phyloP scores from a whole-genome alignment of 2,797 vertebrate species.

The Tamandua tetradactyla region DNA sequence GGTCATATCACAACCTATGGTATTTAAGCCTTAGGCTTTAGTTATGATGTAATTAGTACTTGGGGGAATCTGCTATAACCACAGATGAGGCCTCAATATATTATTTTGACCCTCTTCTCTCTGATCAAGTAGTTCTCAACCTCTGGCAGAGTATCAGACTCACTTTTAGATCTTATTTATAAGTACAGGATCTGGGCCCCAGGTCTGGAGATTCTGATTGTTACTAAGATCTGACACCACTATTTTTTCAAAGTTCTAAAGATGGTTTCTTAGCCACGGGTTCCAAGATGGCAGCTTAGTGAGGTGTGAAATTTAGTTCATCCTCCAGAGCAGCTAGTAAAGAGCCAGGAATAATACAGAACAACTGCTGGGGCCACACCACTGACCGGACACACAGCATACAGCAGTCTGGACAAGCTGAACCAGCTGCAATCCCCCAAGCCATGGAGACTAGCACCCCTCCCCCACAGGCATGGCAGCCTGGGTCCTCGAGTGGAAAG shows the following conservation, averaged over 20 bases:
- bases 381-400: too few relatives aligned
- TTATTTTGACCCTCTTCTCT: background rate
- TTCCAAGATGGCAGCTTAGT: too few relatives aligned
- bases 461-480: too few relatives aligned
- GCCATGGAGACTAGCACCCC: too few relatives aligned
- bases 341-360: too few relatives aligned
- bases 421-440: too few relatives aligned
- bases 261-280: background rate
- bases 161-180: background rate
- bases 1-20: background rate
- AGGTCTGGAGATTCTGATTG: background rate
- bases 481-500: too few relatives aligned
- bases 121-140: background rate
- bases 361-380: too few relatives aligned
- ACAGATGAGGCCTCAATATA: background rate
- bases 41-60: background rate
- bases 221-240: background rate
- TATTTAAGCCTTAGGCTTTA: background rate
- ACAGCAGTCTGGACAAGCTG: too few relatives aligned
- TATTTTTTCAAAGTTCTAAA: constrained; percentile 20
- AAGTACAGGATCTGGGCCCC: background rate
- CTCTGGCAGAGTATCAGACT: background rate
- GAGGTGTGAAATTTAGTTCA: too few relatives aligned
- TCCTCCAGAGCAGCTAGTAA: too few relatives aligned
- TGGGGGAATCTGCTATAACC: background rate